Percentiles rank a stretch among this genome's conserved stretches.
phyloP scores from a whole-genome alignment of 1,140 invertebrate genomes.

The Aricia agestis region DNA sequence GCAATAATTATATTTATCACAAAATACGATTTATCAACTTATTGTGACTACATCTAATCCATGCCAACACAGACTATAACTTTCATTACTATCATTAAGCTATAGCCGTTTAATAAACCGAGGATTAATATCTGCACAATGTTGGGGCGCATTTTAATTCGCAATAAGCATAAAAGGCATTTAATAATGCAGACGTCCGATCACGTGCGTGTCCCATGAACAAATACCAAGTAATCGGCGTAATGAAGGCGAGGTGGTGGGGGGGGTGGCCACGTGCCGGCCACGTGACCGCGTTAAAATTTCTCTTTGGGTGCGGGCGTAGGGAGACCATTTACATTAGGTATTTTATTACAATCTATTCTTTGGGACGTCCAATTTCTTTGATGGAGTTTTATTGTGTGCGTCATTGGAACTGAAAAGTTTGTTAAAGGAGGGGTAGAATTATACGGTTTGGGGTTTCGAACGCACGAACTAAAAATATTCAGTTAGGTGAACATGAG shows the following conservation, averaged over 20 bases:
- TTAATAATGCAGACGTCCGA: slow-evolving; percentile 72
- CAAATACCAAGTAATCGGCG: slow-evolving; percentile 63
- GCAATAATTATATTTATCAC: too few species aligned
- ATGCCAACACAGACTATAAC: not conserved
- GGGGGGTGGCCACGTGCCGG: slow-evolving; percentile 48
- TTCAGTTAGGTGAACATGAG: too few species aligned
- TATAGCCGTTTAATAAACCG: not conserved
- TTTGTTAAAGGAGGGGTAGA: not conserved
- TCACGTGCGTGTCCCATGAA: slow-evolving; percentile 51
- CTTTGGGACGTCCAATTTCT: slow-evolving; percentile 19
- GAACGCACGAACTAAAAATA: too few species aligned
- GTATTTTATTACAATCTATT: slow-evolving; percentile 39
- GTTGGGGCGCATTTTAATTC: slow-evolving; percentile 51
- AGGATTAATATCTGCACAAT: slow-evolving; percentile 50
- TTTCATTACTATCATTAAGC: not conserved
- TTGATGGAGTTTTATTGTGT: not conserved
- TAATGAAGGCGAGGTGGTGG: slow-evolving; percentile 56
- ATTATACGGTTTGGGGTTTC: not conserved
- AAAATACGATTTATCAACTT: too few species aligned
- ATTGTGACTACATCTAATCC: not conserved
- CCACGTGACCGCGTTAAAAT: slow-evolving; percentile 64
- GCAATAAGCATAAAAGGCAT: slow-evolving; percentile 74
- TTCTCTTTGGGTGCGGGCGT: slow-evolving; percentile 43
- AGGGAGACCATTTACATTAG: slow-evolving; percentile 42
- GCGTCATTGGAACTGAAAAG: not conserved